Base-by-base conservation (phyloP, 2,113 vertebrate species). In the Cichladusa arquata region DNA sequence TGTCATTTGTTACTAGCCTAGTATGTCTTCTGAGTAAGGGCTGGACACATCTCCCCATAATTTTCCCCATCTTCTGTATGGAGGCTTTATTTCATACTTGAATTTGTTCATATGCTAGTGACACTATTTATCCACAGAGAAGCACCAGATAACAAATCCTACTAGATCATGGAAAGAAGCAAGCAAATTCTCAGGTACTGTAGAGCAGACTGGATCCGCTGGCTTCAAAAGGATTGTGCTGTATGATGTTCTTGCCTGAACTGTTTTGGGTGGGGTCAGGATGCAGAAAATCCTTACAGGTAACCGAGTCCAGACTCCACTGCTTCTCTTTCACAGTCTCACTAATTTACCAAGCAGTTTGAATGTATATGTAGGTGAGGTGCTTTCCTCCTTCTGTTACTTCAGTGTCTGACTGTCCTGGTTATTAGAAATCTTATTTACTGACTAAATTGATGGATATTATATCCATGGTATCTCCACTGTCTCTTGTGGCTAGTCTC, bases 241-340 rank as follows among this genome's bases (percentile, higher is more conserved):
- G 18, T 60, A 38, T 44, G 8, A 18, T 47, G 6, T 65, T 81
- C 12, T 83, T 40, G 14, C 11, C 44, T 76, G 17, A 79, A 36
- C 6, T 56, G 5, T 67, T 88, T 60, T 56, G 34, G 0, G 1
- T 50, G 17, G 11, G 8, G 1, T 38, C 14, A 86, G 53, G 33
- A 86, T 24, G 34, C 29, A 72, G 40, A 51, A 89, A 82, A 86
- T 82, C 8, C 47, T 58, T 34, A 54, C 38, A 62, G 38, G 17
- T 53, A 45, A 50, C 33, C 14, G 22, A 70, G 47, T 42, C 17
- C 19, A 18, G 47, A 82, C 33, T n/a, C 29, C 0, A 0, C 29
- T 42, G 20, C 29, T 64, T 76, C 12, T 56, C n/a, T 73, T 92
- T 86, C 12, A 3, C 51, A 64, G 17, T 40, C 31, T 71, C 29